phyloP scores from a whole-genome alignment of 2,888 invertebrate genomes.

The Meteorus cinctellus region DNA sequence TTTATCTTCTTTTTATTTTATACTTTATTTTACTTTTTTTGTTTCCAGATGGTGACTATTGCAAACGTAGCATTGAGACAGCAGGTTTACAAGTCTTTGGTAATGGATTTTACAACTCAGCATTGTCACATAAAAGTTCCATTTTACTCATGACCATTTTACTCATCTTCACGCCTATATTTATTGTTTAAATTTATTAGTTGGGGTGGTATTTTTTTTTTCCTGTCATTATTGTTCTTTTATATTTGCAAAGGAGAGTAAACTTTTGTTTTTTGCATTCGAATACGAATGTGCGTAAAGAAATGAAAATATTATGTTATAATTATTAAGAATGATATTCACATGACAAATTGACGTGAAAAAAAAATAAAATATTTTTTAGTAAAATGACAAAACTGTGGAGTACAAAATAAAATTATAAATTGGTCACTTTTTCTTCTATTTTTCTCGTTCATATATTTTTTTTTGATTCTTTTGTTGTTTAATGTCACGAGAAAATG shows the following conservation, averaged over 20 bases:
- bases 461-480: not conserved
- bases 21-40: conserved; percentile 34
- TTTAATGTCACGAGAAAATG: not conserved
- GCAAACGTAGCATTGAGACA: conserved; percentile 91
- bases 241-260: not conserved
- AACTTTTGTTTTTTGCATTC: not conserved
- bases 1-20: not conserved
- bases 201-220: not conserved
- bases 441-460: not conserved
- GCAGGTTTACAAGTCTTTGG: conserved; percentile 90
- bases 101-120: conserved; percentile 81
- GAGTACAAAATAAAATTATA: not conserved
- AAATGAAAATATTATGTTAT: not conserved
- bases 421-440: not conserved
- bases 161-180: conserved; percentile 31
- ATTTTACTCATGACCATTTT: conserved; percentile 37
- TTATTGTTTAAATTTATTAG: conserved; percentile 20
- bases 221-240: not conserved
- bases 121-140: conserved; percentile 53
- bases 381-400: conserved; percentile 2
- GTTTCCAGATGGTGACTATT: conserved; percentile 85
- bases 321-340: not conserved
- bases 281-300: not conserved
- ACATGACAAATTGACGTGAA: not conserved
- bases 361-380: conserved; percentile 23